Percentiles rank a stretch among this genome's conserved stretches.
Evolutionary conservation across 1,140 invertebrate genomes (phyloP).

Genomic region (Lineus longissimus): DNA sequence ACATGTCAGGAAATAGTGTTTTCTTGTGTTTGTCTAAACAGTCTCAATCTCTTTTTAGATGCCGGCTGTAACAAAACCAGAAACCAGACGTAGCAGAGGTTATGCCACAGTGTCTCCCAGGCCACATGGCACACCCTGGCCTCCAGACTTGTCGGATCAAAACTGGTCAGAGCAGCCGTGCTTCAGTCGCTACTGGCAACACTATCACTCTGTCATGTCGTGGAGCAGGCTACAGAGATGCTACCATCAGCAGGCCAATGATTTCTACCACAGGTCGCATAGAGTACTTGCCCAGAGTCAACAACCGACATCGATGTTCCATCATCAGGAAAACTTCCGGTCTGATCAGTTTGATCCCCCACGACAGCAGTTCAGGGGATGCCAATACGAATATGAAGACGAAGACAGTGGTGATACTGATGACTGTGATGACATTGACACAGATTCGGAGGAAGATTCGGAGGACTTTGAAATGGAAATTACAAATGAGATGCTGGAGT

Average conservation of each 20-base stretch:
- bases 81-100: no score
- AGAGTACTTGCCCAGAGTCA: no score
- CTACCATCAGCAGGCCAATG: background rate
- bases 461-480: slow-evolving; percentile 60
- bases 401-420: background rate
- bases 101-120: no score
- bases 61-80: no score
- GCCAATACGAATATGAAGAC: slow-evolving; percentile 7
- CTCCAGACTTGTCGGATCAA: background rate
- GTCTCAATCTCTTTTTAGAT: no score
- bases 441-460: slow-evolving; percentile 9
- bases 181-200: slow-evolving; percentile 37
- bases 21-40: no score
- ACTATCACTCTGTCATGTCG: slow-evolving; percentile 24
- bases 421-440: background rate
- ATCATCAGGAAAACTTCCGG: background rate
- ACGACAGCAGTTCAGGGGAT: slow-evolving; percentile 4
- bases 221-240: slow-evolving; percentile 27
- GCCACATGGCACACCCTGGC: no score
- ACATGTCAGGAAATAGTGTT: no score
- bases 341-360: slow-evolving; percentile 2
- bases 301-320: background rate
- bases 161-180: slow-evolving; percentile 31
- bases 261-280: background rate
- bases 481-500: slow-evolving; percentile 64